Conservation (phyloP, 2,113 vertebrate species). For the Octodon degus region DNA sequence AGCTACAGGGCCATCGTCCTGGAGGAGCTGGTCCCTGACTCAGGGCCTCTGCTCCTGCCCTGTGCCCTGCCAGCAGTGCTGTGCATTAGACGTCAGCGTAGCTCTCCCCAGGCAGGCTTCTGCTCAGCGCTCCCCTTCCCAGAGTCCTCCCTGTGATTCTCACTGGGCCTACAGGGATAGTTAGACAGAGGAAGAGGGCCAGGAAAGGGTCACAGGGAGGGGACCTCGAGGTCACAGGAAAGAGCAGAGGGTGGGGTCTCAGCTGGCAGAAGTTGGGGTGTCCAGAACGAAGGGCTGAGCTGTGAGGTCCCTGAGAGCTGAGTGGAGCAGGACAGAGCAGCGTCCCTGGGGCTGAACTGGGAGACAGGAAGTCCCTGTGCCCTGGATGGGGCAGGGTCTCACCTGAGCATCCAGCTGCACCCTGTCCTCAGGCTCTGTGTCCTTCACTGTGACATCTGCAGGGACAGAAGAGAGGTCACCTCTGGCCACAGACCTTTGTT, state of each 20-base stretch:
- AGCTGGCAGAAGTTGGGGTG: neutral
- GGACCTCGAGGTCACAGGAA: fast-evolving
- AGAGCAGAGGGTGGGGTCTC: neutral
- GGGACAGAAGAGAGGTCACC: neutral
- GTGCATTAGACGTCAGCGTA: no score
- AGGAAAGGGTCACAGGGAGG: no score
- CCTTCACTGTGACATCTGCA: neutral
- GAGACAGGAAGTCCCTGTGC: no score
- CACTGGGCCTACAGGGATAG: neutral
- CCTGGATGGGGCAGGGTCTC: neutral
- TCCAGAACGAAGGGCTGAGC: neutral
- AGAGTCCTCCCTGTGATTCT: no score
- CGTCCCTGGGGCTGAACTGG: neutral
- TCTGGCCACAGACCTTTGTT: neutral
- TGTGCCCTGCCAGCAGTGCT: no score
- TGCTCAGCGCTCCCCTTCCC: neutral
- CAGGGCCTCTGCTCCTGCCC: no score
- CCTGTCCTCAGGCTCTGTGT: neutral
- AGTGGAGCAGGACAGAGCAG: neutral
- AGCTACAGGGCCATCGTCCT: no score
- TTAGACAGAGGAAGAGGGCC: neutral
- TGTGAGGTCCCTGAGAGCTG: fast-evolving
- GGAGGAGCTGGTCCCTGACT: neutral
- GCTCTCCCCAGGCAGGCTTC: no score
- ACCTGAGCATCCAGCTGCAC: neutral